Evolutionary conservation across 2,888 invertebrate species (phyloP).

Genomic region (Acanthosepion pharaonis): DNA sequence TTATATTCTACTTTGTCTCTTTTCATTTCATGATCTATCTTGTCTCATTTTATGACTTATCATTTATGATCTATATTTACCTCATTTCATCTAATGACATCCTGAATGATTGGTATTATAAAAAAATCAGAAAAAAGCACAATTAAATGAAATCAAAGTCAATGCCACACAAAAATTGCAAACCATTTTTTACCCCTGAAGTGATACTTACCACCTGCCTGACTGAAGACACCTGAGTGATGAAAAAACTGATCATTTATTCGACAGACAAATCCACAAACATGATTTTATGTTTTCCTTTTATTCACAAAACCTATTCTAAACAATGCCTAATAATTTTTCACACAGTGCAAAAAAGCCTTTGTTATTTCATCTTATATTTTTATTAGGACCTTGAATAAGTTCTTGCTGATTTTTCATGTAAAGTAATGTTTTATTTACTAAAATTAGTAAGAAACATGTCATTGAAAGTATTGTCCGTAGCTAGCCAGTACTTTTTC

Average conservation of each 20-base stretch:
- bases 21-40: too few relatives aligned
- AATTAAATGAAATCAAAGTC: not conserved
- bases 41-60: too few relatives aligned
- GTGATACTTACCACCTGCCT: slow-evolving; percentile 4
- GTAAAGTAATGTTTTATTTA: too few relatives aligned
- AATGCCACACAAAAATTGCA: not conserved
- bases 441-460: too few relatives aligned
- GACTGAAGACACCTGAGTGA: slow-evolving; percentile 35
- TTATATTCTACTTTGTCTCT: too few relatives aligned
- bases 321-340: not conserved
- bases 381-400: too few relatives aligned
- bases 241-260: slow-evolving; percentile 25
- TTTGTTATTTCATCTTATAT: not conserved
- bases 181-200: not conserved
- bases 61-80: too few relatives aligned
- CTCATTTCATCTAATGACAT: not conserved
- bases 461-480: too few relatives aligned
- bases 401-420: too few relatives aligned
- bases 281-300: not conserved
- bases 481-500: too few relatives aligned
- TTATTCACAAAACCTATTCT: not conserved
- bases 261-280: not conserved
- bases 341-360: not conserved
- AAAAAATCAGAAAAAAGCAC: not conserved
- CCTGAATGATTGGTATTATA: not conserved